Evolutionary conservation across 1,140 invertebrate species (phyloP), one percentile per base, ranked within the genome.

Genomic region (Pseudomyrmex gracilis): DNA sequence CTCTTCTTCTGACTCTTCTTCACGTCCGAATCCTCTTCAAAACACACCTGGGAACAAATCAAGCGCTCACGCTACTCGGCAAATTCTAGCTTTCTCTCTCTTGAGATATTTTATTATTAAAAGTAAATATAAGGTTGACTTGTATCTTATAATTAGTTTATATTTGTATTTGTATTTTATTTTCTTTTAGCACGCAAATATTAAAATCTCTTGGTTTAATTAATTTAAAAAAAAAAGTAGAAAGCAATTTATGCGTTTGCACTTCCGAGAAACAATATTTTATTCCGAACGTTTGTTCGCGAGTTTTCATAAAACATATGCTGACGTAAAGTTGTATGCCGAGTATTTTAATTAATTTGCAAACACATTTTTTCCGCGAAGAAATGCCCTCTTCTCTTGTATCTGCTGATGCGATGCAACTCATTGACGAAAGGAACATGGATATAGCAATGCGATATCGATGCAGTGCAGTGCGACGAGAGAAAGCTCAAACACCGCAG

Each of bases 21-120:
- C 17, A 84, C 53, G 57, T 90, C 66, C 10, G 86, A 67, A 2
- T 93, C 92, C 1, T 93, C 92, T 17, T 93, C 93, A 68, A 94
- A 93, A 58, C 90, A 92, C 1, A 94, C 93, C 93, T 93, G 55
- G n/a, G n/a, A 61, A 1, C 20, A n/a, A n/a, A 49, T 17, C 34
- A 34, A n/a, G 2, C 9, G 45, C 20, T 61, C 20, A 22, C 13
- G 20, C 15, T 55, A 43, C 9, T 68, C 49, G 17, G 45, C 4
- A 1, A 53, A 12, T 77, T 77, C 8, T 10, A 51, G 9, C 49
- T 64, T 49, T 13, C 9, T 49, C 20, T 61, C 2, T 45, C 24
- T 10, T 45, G 60, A 58, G 13, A n/a, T 60, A 15, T n/a, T 12
- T 61, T 2, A 47, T 61, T 73, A 7, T 53, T 12, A 47, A 22